Conservation (phyloP, 2,888 invertebrate genomes). For the Apotomis capreana region DNA sequence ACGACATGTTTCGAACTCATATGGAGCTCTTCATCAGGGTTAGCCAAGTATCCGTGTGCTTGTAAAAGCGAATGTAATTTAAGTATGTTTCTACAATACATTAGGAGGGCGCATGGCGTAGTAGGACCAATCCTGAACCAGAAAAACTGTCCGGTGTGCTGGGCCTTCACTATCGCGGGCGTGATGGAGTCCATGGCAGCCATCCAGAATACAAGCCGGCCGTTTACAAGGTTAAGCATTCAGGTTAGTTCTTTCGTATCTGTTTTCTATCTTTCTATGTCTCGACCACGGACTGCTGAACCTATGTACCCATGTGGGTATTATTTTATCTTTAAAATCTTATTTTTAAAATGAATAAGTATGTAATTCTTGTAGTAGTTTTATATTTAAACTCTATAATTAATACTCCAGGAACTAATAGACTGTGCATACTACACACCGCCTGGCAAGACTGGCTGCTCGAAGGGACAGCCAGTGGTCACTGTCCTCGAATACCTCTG, state of each 20-base stretch:
- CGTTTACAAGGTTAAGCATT: constrained; percentile 79
- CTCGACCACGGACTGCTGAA: no score
- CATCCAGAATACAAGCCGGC: constrained; percentile 56
- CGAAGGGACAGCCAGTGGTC: constrained; percentile 2
- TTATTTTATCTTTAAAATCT: no score
- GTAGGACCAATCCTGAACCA: constrained; percentile 86
- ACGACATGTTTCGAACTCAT: no score
- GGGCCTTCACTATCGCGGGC: constrained; percentile 89
- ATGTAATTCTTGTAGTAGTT: no score
- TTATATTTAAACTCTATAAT: background rate
- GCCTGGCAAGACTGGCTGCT: constrained; percentile 43
- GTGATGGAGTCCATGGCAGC: constrained; percentile 88
- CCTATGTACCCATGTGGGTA: no score
- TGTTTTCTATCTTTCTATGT: no score
- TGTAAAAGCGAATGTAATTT: no score
- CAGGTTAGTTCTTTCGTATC: constrained; percentile 69
- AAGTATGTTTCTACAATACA: constrained; percentile 21
- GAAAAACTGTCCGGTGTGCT: constrained; percentile 88
- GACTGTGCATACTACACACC: constrained; percentile 47
- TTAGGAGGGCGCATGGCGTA: constrained; percentile 83
- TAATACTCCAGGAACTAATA: constrained; percentile 52
- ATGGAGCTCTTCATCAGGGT: no score
- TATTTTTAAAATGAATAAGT: no score
- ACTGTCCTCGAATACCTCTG: constrained; percentile 47
- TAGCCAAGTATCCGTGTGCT: no score